Evolutionary conservation across 2,113 vertebrate genomes (phyloP), one percentile per base, ranked within the genome.

Genomic region (Paramormyrops kingsleyae): DNA sequence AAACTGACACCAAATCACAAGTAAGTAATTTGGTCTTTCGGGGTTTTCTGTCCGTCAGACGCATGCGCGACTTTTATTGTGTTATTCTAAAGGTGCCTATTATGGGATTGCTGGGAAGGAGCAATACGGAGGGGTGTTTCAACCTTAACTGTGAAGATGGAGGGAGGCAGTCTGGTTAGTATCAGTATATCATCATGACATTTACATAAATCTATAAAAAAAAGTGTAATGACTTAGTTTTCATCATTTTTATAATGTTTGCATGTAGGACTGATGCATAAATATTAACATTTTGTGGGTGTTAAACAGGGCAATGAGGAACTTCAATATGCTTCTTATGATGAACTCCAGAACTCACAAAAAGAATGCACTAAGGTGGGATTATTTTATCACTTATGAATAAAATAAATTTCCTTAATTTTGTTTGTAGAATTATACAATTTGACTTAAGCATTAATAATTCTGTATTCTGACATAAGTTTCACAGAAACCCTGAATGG

Each of bases 81-180:
- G 8, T 89, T 35, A 83, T 77, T 89, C 88, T 15, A 13, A 74
- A 96, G 96, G 89, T 96, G 95, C 66, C 88, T 96, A 89, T 95
- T 93, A 2, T 96, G 95, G 96, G 96, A 96, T 90, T 93, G 93
- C 88, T 93, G 95, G 94, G 95, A 96, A 35, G 95, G 95, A 91
- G 94, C 94, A 74, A 91, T 92, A 0, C 95, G 95, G 95, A 94
- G 92, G 0, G 89, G 93, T 39, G 88, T 90, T 0, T 94, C 94
- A 59, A 95, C 91, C 2, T 90, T 96, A 83, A 93, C 90, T 21
- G 87, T 96, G 27, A 87, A 88, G 24, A 53, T 96, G 90, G 94
- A 93, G 88, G 93, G 93, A 92, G 95, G 93, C 87, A 88, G 90
- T 70, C 88, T 92, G 93, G 92, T 94, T 88, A 27, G 46, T 39